Evolutionary conservation across 2,113 vertebrate genomes (phyloP).

Genomic region (Amblyornis subalaris): DNA sequence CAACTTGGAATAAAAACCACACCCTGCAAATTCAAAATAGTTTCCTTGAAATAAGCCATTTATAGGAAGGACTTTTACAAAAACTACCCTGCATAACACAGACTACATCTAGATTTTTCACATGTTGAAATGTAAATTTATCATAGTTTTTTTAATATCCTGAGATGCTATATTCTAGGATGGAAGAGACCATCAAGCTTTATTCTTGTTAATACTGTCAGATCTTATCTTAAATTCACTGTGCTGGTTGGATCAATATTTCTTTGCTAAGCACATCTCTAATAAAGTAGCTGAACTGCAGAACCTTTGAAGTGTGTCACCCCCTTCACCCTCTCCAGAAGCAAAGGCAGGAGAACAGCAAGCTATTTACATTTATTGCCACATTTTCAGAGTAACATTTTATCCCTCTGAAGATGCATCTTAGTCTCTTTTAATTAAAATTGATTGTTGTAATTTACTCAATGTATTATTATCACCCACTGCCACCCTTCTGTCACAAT

Average conservation of each 20-base stretch:
- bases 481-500: not conserved
- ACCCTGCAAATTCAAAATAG: not conserved
- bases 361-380: not conserved
- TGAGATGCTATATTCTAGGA: not conserved
- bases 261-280: conserved; percentile 1
- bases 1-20: not conserved
- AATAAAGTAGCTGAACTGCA: not conserved
- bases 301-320: not conserved
- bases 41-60: not conserved
- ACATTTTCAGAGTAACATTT: not conserved
- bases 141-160: not conserved
- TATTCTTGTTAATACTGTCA: not conserved
- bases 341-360: not conserved
- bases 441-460: not conserved
- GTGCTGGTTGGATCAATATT: conserved; percentile 9
- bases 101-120: not conserved
- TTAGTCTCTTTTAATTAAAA: conserved; percentile 7
- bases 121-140: not conserved
- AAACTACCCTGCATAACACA: not conserved
- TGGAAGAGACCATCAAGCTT: not conserved
- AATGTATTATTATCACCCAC: not conserved
- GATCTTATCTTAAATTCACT: conserved; percentile 5
- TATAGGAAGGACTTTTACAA: not conserved
- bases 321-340: not conserved
- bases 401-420: not conserved